Evolutionary conservation across 2,113 vertebrate genomes (phyloP).

Genomic region (Pterocles orientalis): DNA sequence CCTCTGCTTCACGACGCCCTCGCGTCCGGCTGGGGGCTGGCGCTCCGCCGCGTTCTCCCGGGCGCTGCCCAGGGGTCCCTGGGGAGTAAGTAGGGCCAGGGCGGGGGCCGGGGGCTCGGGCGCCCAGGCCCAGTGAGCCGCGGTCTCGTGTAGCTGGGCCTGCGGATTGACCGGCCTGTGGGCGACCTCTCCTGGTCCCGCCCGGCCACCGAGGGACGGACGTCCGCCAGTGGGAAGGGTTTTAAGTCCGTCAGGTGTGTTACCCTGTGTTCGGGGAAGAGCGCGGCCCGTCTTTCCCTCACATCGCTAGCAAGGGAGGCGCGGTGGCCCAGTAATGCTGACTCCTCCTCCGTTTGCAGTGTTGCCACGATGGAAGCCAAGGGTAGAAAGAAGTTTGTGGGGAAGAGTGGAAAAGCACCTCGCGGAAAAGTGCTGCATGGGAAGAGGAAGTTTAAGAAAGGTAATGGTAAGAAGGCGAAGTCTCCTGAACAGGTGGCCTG

Average conservation of each 20-base stretch:
- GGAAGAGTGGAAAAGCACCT: constrained; percentile 18
- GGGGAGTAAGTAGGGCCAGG: neutral
- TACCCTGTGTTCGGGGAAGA: accelerated
- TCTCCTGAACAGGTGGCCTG: accelerated
- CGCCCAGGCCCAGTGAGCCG: accelerated
- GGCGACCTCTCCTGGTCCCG: accelerated
- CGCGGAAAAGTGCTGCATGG: constrained; percentile 36
- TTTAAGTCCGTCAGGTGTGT: accelerated
- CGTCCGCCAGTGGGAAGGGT: neutral
- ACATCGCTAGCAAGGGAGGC: accelerated
- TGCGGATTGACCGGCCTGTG: accelerated
- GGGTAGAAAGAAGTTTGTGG: constrained; percentile 50
- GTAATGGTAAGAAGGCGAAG: constrained; percentile 31
- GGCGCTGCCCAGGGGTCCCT: accelerated
- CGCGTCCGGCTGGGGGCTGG: neutral
- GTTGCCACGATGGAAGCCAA: constrained; percentile 67
- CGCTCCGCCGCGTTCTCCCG: neutral
- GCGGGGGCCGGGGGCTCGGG: too few relatives aligned
- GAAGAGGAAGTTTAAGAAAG: constrained; percentile 66
- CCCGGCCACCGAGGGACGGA: accelerated
- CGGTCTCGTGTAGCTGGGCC: accelerated
- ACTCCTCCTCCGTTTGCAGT: neutral
- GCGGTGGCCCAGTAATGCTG: accelerated
- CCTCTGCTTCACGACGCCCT: neutral
- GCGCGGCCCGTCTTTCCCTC: accelerated